Evolutionary conservation across 2,888 invertebrate species (phyloP).

Genomic region (Amorpha juglandis): DNA sequence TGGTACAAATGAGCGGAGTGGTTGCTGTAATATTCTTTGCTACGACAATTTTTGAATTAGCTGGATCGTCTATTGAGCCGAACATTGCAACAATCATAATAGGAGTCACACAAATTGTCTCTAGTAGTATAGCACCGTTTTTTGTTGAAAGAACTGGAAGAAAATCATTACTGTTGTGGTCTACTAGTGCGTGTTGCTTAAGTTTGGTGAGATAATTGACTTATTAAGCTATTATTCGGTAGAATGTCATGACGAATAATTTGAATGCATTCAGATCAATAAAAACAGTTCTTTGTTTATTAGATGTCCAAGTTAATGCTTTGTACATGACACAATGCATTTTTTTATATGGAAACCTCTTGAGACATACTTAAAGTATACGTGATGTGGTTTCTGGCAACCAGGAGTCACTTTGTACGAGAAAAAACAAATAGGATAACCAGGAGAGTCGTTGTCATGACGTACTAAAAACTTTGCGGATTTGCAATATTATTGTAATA

Average conservation of each 20-base stretch:
- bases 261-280: background rate
- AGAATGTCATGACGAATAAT: too few species aligned
- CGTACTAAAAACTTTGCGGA: too few species aligned
- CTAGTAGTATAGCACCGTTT: slow-evolving; percentile 51
- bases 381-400: too few species aligned
- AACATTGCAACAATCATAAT: slow-evolving; percentile 58
- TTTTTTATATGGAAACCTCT: too few species aligned
- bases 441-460: too few species aligned
- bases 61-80: slow-evolving; percentile 51
- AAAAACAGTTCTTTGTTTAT: too few species aligned
- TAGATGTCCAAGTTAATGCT: too few species aligned
- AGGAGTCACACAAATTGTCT: slow-evolving; percentile 50
- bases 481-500: too few species aligned
- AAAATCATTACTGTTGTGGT: slow-evolving; percentile 49
- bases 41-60: slow-evolving; percentile 54
- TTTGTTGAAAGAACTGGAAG: slow-evolving; percentile 59
- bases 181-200: slow-evolving; percentile 49
- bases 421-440: too few species aligned
- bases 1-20: slow-evolving; percentile 57
- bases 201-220: slow-evolving; percentile 54
- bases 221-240: background rate
- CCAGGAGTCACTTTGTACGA: too few species aligned
- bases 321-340: too few species aligned
- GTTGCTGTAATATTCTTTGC: slow-evolving; percentile 51
- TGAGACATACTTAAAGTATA: too few species aligned